phyloP scores from a whole-genome alignment of 2,113 vertebrate genomes.

The Arenaria interpres region DNA sequence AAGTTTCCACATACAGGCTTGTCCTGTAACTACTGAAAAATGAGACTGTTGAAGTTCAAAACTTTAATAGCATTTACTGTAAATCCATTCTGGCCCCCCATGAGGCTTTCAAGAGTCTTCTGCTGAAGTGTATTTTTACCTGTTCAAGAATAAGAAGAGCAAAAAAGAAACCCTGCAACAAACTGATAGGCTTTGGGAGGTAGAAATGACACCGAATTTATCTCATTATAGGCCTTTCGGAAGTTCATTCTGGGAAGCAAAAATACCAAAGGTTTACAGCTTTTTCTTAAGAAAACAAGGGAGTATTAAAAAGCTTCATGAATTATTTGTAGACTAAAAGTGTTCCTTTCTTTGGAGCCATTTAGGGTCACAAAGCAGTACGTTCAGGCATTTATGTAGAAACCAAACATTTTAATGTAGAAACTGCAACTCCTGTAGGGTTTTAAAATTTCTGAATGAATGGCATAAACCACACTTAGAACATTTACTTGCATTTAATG shows the following conservation, averaged over 20 bases:
- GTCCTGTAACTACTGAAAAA: neutral
- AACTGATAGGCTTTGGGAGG: neutral
- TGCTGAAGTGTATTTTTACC: neutral
- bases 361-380: neutral
- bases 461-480: neutral
- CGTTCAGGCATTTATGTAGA: neutral
- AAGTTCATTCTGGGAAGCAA: neutral
- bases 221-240: neutral
- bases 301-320: neutral
- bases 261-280: neutral
- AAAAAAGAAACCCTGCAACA: neutral
- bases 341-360: neutral
- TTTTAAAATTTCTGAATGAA: neutral
- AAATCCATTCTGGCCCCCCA: neutral
- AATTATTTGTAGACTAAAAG: neutral
- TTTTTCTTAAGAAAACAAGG: conserved; percentile 7
- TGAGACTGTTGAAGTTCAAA: neutral
- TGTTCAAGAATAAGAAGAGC: neutral
- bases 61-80: neutral
- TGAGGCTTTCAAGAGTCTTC: neutral
- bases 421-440: neutral
- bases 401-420: neutral
- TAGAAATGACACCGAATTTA: neutral
- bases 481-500: neutral
- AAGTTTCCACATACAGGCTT: neutral